Evolutionary conservation across 2,113 vertebrate genomes (phyloP).

Genomic region (Oceanites oceanicus): DNA sequence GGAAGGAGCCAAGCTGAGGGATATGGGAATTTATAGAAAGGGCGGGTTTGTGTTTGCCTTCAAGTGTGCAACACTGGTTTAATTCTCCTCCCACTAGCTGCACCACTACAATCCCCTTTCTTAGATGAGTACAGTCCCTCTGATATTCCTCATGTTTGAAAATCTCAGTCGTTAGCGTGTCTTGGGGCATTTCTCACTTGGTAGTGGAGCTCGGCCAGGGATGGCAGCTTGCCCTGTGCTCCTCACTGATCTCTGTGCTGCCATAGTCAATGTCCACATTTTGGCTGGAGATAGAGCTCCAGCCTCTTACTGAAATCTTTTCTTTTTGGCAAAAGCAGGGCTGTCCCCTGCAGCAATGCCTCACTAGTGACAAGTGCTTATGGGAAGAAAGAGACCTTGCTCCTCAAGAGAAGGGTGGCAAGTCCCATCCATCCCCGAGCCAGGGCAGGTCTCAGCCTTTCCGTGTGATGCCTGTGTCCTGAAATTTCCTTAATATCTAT

Average conservation of each 20-base stretch:
- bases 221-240: neutral
- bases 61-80: neutral
- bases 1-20: neutral
- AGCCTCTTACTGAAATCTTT: neutral
- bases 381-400: neutral
- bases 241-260: neutral
- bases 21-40: neutral
- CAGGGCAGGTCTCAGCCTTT: neutral
- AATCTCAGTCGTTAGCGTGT: neutral
- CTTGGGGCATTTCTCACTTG: neutral
- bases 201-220: fast-evolving
- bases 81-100: neutral
- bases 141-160: neutral
- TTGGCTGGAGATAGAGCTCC: neutral
- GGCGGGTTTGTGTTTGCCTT: neutral
- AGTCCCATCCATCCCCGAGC: fast-evolving
- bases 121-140: neutral
- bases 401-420: neutral
- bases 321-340: neutral
- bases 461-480: neutral
- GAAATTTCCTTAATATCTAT: neutral
- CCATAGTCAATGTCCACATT: neutral
- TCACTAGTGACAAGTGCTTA: neutral
- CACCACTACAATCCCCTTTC: neutral
- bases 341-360: neutral